phyloP scores from a whole-genome alignment of 2,888 invertebrate genomes.

The Protodeltote pygarga region DNA sequence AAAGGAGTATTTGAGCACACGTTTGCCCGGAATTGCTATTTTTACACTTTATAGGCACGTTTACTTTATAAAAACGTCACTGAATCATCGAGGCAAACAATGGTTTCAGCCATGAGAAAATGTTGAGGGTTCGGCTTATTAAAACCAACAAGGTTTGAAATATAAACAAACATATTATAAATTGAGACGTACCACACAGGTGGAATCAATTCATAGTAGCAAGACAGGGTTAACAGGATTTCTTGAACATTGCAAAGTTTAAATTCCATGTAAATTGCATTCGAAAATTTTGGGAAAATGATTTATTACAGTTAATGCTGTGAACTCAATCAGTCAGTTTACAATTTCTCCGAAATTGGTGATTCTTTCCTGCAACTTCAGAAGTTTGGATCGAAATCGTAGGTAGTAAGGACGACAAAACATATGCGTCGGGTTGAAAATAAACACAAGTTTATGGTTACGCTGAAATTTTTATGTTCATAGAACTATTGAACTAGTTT shows the following conservation, averaged over 20 bases:
- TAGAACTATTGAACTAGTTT: conserved; percentile 47
- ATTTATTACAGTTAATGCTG: too few relatives aligned
- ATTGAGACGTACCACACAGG: conserved; percentile 1
- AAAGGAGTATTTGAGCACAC: conserved; percentile 13
- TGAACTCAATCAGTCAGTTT: too few relatives aligned
- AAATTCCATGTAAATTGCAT: too few relatives aligned
- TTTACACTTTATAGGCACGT: conserved; percentile 22
- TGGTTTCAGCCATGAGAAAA: conserved; percentile 11
- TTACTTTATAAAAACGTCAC: conserved; percentile 21
- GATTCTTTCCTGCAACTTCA: conserved; percentile 23
- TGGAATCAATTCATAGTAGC: not conserved
- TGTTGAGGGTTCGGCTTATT: conserved; percentile 22
- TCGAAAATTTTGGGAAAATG: too few relatives aligned
- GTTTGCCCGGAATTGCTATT: conserved; percentile 22
- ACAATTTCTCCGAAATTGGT: too few relatives aligned
- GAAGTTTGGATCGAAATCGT: conserved; percentile 13
- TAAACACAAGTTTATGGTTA: conserved; percentile 40
- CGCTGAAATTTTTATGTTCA: conserved; percentile 49
- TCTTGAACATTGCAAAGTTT: too few relatives aligned
- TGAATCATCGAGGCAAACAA: conserved; percentile 30
- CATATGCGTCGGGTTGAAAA: conserved; percentile 25
- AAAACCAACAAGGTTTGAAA: conserved; percentile 12
- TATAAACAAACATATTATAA: conserved; percentile 12
- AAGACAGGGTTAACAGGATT: not conserved
- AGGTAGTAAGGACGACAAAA: conserved; percentile 32